These are phyloP conservation scores for Tolypeutes matacus DNA, from an alignment of 2,797 vertebrate genomes.

Conservation along the genomic window DNA sequence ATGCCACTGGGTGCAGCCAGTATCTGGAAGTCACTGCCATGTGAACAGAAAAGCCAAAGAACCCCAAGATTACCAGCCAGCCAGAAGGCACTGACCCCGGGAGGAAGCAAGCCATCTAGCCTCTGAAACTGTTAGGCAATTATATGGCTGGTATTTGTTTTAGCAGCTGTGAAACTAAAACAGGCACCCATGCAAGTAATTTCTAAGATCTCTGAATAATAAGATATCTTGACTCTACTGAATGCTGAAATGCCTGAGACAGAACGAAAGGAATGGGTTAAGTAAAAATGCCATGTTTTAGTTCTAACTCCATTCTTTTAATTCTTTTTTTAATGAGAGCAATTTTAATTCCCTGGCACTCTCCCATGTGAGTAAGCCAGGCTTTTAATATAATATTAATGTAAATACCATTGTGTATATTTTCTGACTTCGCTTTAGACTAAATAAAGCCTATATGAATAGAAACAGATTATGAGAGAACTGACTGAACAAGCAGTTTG, in stretches of 20 bases:
- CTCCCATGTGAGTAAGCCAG: constrained; percentile 41
- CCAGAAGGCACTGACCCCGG: too few relatives aligned
- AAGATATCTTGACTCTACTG: background rate
- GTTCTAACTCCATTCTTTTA: background rate
- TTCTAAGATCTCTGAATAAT: background rate
- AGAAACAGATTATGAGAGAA: constrained; percentile 35
- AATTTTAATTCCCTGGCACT: constrained; percentile 43
- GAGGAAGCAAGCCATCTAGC: too few relatives aligned
- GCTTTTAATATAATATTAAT: constrained; percentile 63
- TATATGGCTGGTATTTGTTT: too few relatives aligned
- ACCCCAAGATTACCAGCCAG: too few relatives aligned
- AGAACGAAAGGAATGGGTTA: background rate
- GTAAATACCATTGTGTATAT: constrained; percentile 64
- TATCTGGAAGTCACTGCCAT: too few relatives aligned
- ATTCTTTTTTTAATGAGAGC: background rate
- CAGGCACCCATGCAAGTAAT: background rate
- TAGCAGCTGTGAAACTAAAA: too few relatives aligned
- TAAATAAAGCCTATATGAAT: constrained; percentile 70
- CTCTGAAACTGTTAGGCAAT: too few relatives aligned
- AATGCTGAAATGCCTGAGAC: background rate
- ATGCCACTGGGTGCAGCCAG: too few relatives aligned
- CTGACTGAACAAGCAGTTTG: background rate
- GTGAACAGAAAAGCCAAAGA: too few relatives aligned
- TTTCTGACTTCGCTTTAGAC: constrained; percentile 69
- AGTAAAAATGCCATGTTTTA: background rate